These are phyloP conservation scores for Synergus gifuensis DNA, from an alignment of 2,888 invertebrate species.

Conservation along the genomic window DNA sequence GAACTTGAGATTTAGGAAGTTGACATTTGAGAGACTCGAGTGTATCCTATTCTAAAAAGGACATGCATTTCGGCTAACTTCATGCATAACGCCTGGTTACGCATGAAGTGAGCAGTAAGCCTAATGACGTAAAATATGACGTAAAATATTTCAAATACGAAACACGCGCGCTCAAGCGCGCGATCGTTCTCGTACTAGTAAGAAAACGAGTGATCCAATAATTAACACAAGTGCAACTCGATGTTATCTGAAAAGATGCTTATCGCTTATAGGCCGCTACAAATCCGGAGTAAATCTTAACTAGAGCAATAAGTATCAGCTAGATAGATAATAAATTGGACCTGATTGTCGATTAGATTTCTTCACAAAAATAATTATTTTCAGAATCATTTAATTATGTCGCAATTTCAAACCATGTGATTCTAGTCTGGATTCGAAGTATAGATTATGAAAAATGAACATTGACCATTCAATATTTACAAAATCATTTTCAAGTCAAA, in stretches of 20 bases:
- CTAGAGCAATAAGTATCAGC: slow-evolving; percentile 20
- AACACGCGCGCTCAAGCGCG: too few relatives aligned
- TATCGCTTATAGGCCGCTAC: slow-evolving; percentile 16
- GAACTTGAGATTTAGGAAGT: too few relatives aligned
- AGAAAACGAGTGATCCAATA: background rate
- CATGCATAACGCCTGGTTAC: too few relatives aligned
- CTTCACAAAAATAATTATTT: slow-evolving; percentile 20
- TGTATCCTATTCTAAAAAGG: too few relatives aligned
- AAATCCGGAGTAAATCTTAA: slow-evolving; percentile 19
- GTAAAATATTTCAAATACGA: too few relatives aligned
- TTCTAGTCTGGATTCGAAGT: background rate
- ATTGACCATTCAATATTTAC: background rate
- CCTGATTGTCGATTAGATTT: slow-evolving; percentile 25
- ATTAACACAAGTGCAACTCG: background rate
- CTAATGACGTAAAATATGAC: too few relatives aligned
- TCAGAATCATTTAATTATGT: slow-evolving; percentile 31
- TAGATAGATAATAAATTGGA: slow-evolving; percentile 8
- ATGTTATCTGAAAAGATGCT: background rate
- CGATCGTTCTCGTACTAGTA: too few relatives aligned
- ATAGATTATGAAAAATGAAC: slow-evolving; percentile 17
- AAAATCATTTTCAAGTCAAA: slow-evolving; percentile 1
- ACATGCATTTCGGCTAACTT: too few relatives aligned
- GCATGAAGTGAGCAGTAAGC: too few relatives aligned
- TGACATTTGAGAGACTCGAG: too few relatives aligned
- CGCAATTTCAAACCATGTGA: slow-evolving; percentile 19